Base-by-base conservation (phyloP, 2,113 vertebrate genomes). In the Rhipidura dahli region DNA sequence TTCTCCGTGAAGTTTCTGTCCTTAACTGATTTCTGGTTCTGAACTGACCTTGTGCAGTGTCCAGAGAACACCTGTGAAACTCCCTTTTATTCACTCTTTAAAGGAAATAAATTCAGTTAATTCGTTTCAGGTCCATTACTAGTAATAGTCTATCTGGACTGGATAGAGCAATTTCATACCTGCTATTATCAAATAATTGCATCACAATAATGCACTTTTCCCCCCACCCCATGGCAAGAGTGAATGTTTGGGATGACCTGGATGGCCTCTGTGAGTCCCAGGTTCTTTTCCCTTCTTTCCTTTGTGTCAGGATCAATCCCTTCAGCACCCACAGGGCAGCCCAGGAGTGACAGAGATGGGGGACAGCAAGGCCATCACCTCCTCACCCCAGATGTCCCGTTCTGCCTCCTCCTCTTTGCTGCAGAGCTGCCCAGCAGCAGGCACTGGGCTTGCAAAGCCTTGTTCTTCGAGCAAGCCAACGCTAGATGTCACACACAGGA, bases 401-500 rank as follows among this genome's bases (percentile, higher is more conserved):
- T 13, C 42, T 37, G 37, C 23, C 31, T 26, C 20, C 26, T 6
- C 11, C 26, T 6, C 11, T 26, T 8, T 9, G 13, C 60, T 18
- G 45, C 77, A 31, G 7, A 33, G 49, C 45, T 20, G 31, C 27
- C 3, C 1, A 9, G 37, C 30, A 21, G 47, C 27, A 1, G 23
- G 8, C 20, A 0, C 3, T 5, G 28, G 30, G n/a, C n/a, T 63
- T 3, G 0, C 31, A 2, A 1, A 7, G 22, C 4, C 37, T 57
- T 94, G 80, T 85, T 37, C 53, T 86, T 53, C n/a, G 39, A 9
- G 39, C 22, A 15, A 82, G 26, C 44, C 28, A 24, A 96, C 97
- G 91, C 97, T 97, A 98, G 98, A 85, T 97, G 98, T 98, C 98
- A 96, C 44, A 50, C 84, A 2, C 42, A 95, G 94, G 85, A 96